A percentile compares a stretch with the other conserved stretches of the same genome.
Conservation (phyloP, 2,797 vertebrate genomes). For the Lindbergichthys nudifrons region DNA sequence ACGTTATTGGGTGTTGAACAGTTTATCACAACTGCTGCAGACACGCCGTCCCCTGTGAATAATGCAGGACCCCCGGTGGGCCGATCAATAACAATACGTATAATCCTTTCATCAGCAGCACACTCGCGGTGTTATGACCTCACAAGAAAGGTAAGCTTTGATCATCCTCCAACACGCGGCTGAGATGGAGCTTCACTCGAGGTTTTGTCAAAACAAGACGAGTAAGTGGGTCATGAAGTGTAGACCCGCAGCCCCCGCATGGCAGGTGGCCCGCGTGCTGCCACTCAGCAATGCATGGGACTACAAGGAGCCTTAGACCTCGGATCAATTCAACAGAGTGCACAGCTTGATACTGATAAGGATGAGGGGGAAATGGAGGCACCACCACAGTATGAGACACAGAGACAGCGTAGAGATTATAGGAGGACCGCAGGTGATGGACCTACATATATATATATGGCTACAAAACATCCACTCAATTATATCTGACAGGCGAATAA, state of each 20-base stretch:
- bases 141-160: slow-evolving; percentile 39
- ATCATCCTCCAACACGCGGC: slow-evolving; percentile 42
- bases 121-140: slow-evolving; percentile 10
- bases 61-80: slow-evolving; percentile 21
- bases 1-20: slow-evolving; percentile 7
- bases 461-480: background rate
- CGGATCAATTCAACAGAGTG: slow-evolving; percentile 22
- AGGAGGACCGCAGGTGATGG: background rate
- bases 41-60: slow-evolving; percentile 13
- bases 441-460: background rate
- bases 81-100: slow-evolving; percentile 59
- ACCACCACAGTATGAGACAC: background rate
- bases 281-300: slow-evolving; percentile 26
- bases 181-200: slow-evolving; percentile 12
- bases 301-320: slow-evolving; percentile 29
- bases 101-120: slow-evolving; percentile 56
- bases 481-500: background rate
- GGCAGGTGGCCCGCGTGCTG: slow-evolving; percentile 17
- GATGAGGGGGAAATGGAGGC: background rate
- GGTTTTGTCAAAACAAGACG: slow-evolving; percentile 24
- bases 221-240: slow-evolving; percentile 35
- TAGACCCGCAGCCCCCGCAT: background rate
- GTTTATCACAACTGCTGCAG: slow-evolving; percentile 26
- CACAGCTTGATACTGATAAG: slow-evolving; percentile 26
- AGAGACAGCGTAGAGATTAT: background rate